phyloP scores from a whole-genome alignment of 2,888 invertebrate species.

The Polydrusus cervinus region DNA sequence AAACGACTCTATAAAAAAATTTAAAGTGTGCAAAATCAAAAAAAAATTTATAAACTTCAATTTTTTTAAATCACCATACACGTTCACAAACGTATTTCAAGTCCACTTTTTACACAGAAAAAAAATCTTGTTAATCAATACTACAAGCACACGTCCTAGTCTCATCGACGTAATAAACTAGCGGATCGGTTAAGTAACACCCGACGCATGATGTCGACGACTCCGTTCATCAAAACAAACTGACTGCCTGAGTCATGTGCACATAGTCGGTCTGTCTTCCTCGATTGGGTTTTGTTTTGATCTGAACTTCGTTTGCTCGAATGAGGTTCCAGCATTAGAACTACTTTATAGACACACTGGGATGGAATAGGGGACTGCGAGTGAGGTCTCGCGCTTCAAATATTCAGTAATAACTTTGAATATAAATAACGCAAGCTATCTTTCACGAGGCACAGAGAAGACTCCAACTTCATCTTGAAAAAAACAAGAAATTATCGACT shows the following conservation, averaged over 20 bases:
- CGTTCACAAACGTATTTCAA: neutral
- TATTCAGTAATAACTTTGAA: too few species aligned
- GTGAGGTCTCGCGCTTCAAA: too few species aligned
- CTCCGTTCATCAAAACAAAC: slow-evolving; percentile 38
- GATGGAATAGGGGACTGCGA: neutral
- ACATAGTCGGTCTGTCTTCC: slow-evolving; percentile 46
- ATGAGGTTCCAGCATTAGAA: slow-evolving; percentile 18
- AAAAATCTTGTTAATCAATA: neutral
- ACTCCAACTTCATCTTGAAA: too few species aligned
- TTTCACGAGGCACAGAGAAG: too few species aligned
- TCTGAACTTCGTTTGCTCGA: slow-evolving; percentile 19
- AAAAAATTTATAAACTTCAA: neutral
- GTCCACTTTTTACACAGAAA: slow-evolving; percentile 2
- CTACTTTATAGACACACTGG: neutral
- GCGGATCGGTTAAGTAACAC: neutral
- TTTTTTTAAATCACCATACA: neutral
- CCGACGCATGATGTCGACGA: neutral
- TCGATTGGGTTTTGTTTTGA: slow-evolving; percentile 42
- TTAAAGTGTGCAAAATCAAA: slow-evolving; percentile 20
- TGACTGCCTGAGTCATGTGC: slow-evolving; percentile 32
- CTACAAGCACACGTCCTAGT: neutral
- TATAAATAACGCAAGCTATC: too few species aligned
- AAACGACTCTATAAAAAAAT: too few species aligned
- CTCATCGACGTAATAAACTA: slow-evolving; percentile 7
- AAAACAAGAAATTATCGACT: too few species aligned